These are phyloP conservation scores for Seriola aureovittata DNA, from an alignment of 2,113 vertebrate species.

Conservation along the genomic window DNA sequence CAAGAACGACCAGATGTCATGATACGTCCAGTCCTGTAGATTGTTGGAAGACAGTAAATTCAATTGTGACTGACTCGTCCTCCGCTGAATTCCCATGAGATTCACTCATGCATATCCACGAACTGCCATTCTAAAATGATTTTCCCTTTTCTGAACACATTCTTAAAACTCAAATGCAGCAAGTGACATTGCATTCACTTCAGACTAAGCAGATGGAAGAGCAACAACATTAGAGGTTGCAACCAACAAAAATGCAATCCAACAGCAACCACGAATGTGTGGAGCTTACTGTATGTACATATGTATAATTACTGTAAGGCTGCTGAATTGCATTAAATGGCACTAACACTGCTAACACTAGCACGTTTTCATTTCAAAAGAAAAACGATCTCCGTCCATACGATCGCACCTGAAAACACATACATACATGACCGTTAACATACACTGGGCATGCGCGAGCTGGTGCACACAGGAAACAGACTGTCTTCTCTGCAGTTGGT, in stretches of 20 bases:
- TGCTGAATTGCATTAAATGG: constrained; percentile 7
- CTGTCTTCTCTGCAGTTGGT: too few species aligned
- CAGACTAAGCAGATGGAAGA: constrained; percentile 12
- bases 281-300: not conserved
- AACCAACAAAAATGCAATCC: not conserved
- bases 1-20: constrained; percentile 96
- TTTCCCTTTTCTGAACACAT: constrained; percentile 1
- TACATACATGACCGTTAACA: too few species aligned
- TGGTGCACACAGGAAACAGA: too few species aligned
- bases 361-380: too few species aligned
- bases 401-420: too few species aligned
- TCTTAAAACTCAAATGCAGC: not conserved
- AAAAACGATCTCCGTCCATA: too few species aligned
- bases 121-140: not conserved
- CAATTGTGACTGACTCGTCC: constrained; percentile 10
- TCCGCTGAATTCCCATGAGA: constrained; percentile 12
- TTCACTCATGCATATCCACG: not conserved
- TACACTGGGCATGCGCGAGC: too few species aligned
- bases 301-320: not conserved
- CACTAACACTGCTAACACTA: too few species aligned
- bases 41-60: constrained; percentile 1
- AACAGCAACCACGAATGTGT: not conserved
- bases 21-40: constrained; percentile 94
- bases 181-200: not conserved
- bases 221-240: not conserved